These are phyloP conservation scores for Eremophila alpestris DNA, from an alignment of 2,797 vertebrate species.

Conservation along the genomic window DNA sequence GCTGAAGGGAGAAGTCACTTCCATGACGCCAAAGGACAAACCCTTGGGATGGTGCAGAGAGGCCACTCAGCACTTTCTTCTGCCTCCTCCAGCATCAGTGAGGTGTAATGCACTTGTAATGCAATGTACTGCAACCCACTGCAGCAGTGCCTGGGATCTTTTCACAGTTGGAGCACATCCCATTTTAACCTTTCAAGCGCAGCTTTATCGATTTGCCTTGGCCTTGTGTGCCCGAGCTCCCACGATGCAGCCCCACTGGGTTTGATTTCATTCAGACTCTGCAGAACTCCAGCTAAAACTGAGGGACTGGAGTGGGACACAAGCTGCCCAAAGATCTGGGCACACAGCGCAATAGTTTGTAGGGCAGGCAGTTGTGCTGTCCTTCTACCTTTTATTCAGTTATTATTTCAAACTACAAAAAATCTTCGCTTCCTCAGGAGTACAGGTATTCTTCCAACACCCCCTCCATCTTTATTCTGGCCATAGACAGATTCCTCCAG, in stretches of 20 bases:
- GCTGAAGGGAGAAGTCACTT: neutral
- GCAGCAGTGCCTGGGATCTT: neutral
- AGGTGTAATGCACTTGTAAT: neutral
- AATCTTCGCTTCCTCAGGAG: neutral
- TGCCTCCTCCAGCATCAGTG: neutral
- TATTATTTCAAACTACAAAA: neutral
- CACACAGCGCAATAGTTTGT: neutral
- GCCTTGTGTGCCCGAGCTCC: neutral
- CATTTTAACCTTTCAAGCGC: constrained; percentile 6
- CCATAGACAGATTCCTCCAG: neutral
- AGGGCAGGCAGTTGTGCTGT: neutral
- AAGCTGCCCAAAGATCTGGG: neutral
- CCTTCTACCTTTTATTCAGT: neutral
- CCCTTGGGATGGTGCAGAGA: neutral
- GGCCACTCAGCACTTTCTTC: neutral
- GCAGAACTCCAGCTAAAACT: neutral
- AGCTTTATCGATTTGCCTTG: neutral
- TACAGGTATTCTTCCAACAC: neutral
- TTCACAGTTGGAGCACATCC: constrained; percentile 7
- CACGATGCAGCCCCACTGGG: neutral
- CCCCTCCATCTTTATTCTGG: neutral
- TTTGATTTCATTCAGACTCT: neutral
- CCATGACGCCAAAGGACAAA: neutral
- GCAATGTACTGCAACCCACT: neutral
- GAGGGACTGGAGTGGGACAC: neutral